Evolutionary conservation across 2,888 invertebrate species (phyloP).

Genomic region (Baccha elongata): DNA sequence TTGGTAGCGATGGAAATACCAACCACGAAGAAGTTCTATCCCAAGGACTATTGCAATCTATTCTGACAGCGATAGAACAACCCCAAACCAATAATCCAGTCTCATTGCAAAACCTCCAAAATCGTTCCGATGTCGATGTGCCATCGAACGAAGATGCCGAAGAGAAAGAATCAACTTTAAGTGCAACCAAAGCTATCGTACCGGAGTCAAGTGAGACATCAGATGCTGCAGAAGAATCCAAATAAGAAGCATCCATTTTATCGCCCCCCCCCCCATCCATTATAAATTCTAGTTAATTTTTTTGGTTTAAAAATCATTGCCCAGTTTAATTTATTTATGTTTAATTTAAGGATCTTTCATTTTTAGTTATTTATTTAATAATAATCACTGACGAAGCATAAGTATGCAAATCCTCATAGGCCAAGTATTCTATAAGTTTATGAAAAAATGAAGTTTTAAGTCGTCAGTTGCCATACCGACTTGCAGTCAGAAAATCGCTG

Average conservation of each 20-base stretch:
- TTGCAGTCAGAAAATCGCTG: slow-evolving; percentile 53
- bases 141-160: slow-evolving; percentile 68
- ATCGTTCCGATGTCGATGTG: slow-evolving; percentile 77
- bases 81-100: slow-evolving; percentile 81
- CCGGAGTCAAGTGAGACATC: slow-evolving; percentile 55
- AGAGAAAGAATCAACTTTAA: slow-evolving; percentile 42
- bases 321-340: slow-evolving; percentile 65
- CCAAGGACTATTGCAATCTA: slow-evolving; percentile 90
- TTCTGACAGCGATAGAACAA: slow-evolving; percentile 91
- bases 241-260: too few relatives aligned
- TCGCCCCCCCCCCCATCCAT: not conserved
- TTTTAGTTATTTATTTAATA: slow-evolving; percentile 64
- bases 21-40: slow-evolving; percentile 90
- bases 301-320: slow-evolving; percentile 1
- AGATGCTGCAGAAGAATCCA: slow-evolving; percentile 42
- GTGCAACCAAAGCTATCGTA: slow-evolving; percentile 43
- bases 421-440: slow-evolving; percentile 13
- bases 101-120: slow-evolving; percentile 77
- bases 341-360: slow-evolving; percentile 47
- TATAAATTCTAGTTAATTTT: slow-evolving; percentile 41
- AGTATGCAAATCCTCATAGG: slow-evolving; percentile 21
- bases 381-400: slow-evolving; percentile 28
- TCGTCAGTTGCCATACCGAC: slow-evolving; percentile 67
- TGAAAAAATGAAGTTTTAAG: slow-evolving; percentile 37
- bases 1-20: slow-evolving; percentile 81